Conservation (phyloP, 2,888 invertebrate species). For the Eulithis testata region DNA sequence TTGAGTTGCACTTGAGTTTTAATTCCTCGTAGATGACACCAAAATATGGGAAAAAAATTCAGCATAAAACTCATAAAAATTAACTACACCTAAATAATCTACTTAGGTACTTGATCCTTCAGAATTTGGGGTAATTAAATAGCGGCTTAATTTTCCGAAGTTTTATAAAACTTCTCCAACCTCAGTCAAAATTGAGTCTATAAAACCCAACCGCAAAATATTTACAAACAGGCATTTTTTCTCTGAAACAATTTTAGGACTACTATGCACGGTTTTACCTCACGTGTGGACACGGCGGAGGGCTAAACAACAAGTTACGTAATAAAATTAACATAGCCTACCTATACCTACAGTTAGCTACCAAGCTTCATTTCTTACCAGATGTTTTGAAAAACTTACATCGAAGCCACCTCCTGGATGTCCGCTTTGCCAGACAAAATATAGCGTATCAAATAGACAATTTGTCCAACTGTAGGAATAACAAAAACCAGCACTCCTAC, state of each 20-base stretch:
- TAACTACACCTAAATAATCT: not conserved
- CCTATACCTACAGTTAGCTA: not conserved
- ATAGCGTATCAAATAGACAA: slow-evolving; percentile 52
- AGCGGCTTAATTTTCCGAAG: not conserved
- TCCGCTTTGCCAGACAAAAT: slow-evolving; percentile 51
- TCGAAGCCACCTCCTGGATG: slow-evolving; percentile 57
- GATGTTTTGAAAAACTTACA: slow-evolving; percentile 49
- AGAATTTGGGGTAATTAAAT: not conserved
- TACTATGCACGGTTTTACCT: no score
- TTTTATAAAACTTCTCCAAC: not conserved
- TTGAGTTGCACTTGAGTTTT: not conserved
- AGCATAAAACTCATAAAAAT: not conserved
- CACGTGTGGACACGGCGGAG: no score
- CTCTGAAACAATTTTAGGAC: not conserved
- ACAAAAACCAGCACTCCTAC: slow-evolving; percentile 48
- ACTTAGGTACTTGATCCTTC: not conserved
- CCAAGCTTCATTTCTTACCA: no score
- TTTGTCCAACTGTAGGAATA: slow-evolving; percentile 54
- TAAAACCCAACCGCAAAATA: not conserved
- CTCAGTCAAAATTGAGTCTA: no score
- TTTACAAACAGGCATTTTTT: not conserved
- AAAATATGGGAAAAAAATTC: no score
- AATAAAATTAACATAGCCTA: not conserved
- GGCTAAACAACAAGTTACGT: not conserved
- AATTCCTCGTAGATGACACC: not conserved